These are phyloP conservation scores for Verasper variegatus DNA, from an alignment of 2,113 vertebrate species.

Conservation along the genomic window DNA sequence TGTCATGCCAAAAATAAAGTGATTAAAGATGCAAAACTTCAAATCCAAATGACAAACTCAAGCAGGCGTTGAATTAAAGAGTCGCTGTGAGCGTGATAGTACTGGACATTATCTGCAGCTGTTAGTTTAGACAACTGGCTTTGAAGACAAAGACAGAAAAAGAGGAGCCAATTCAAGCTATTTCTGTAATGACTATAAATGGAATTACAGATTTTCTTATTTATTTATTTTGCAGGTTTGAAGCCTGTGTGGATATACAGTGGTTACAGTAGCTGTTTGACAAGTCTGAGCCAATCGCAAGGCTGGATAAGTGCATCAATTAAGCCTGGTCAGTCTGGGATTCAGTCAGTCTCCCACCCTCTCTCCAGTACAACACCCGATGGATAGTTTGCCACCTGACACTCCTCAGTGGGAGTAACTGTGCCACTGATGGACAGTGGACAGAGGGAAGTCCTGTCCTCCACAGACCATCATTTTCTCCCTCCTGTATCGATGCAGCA, in stretches of 20 bases:
- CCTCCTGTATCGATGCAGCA: conserved; percentile 56
- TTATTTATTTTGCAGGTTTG: neutral
- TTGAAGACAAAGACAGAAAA: conserved; percentile 43
- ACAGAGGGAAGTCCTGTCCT: conserved; percentile 49
- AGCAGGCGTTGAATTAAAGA: conserved; percentile 40
- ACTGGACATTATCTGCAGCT: conserved; percentile 35
- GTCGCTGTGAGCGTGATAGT: conserved; percentile 24
- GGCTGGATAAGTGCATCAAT: conserved; percentile 47
- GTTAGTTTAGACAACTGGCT: conserved; percentile 28
- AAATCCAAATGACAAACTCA: conserved; percentile 35
- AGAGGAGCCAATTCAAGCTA: conserved; percentile 19
- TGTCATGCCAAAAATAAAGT: conserved; percentile 26
- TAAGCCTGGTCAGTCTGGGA: conserved; percentile 50
- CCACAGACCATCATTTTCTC: conserved; percentile 50
- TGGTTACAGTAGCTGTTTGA: conserved; percentile 2
- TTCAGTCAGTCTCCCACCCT: conserved; percentile 19
- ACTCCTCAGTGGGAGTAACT: conserved; percentile 63
- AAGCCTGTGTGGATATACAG: neutral
- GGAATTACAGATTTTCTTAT: conserved; percentile 7
- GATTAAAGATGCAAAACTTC: conserved; percentile 14
- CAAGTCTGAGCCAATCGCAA: conserved; percentile 15
- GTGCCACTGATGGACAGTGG: conserved; percentile 45
- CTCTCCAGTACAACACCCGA: conserved; percentile 50
- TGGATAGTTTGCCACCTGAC: conserved; percentile 53
- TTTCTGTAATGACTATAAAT: conserved; percentile 40